Evolutionary conservation across 2,113 vertebrate species (phyloP).

Genomic region (Baryphthengus martii): DNA sequence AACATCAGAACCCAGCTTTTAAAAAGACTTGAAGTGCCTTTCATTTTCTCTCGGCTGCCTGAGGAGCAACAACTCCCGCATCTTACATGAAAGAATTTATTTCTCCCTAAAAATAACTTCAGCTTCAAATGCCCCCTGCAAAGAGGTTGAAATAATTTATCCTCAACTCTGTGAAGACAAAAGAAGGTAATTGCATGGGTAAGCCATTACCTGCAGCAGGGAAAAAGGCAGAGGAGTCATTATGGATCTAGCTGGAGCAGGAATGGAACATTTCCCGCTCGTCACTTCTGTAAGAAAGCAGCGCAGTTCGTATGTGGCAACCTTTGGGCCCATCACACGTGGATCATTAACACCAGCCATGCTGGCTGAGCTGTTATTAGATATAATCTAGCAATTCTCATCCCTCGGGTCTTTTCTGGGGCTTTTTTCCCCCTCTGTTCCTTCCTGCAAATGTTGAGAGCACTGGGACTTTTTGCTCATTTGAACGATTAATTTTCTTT

Average conservation of each 20-base stretch:
- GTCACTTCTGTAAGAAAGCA: not conserved
- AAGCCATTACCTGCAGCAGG: conserved; percentile 69
- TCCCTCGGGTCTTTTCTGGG: not conserved
- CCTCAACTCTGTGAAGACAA: conserved; percentile 71
- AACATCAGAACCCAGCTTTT: conserved; percentile 76
- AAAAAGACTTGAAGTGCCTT: conserved; percentile 73
- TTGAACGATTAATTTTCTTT: conserved; percentile 51
- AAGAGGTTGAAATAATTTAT: conserved; percentile 76
- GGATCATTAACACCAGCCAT: not conserved
- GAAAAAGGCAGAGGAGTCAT: conserved; percentile 18
- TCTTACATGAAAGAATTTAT: conserved; percentile 70
- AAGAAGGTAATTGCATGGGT: conserved; percentile 73
- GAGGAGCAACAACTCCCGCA: conserved; percentile 66
- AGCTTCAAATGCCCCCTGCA: conserved; percentile 70
- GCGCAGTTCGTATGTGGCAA: not conserved
- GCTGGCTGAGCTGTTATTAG: not conserved
- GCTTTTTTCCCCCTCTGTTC: not conserved
- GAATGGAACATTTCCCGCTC: conserved; percentile 37
- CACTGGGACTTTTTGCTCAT: not conserved
- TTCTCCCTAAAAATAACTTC: conserved; percentile 76
- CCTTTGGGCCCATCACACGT: not conserved
- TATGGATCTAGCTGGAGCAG: not conserved
- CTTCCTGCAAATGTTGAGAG: conserved; percentile 5
- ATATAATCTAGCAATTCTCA: not conserved
- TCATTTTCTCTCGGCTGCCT: conserved; percentile 72